Conservation (phyloP, 2,797 vertebrate species). For the Notolepis coatsorum region DNA sequence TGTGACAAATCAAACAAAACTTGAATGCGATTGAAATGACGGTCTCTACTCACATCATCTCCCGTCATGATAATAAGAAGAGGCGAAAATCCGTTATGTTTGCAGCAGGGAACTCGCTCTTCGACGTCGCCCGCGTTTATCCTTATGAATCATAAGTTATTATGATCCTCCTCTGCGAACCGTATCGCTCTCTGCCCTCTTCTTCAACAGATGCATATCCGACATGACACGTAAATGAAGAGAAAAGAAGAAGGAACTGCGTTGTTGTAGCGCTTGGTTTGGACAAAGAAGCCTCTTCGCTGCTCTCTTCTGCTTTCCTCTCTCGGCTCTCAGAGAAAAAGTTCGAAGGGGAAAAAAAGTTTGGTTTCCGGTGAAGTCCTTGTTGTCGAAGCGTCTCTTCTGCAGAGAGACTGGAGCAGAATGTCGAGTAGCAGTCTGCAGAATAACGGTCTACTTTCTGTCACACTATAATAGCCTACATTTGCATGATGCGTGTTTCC, state of each 20-base stretch:
- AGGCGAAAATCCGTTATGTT: conserved; percentile 64
- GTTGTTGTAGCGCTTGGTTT: conserved; percentile 32
- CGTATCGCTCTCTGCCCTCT: conserved; percentile 49
- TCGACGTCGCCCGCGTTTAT: conserved; percentile 61
- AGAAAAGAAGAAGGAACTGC: conserved; percentile 72
- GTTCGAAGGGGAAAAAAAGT: conserved; percentile 69
- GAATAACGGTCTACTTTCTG: too few species aligned
- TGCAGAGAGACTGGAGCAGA: too few species aligned
- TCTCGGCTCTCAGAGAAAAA: conserved; percentile 52
- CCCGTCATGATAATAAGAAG: too few species aligned
- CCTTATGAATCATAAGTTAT: conserved; percentile 37
- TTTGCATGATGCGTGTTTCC: too few species aligned
- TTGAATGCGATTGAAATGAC: background rate
- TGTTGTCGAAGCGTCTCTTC: too few species aligned
- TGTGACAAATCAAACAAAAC: too few species aligned
- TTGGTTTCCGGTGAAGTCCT: conserved; percentile 80
- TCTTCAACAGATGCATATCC: conserved; percentile 57
- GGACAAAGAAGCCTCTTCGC: conserved; percentile 19
- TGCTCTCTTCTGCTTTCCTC: conserved; percentile 64
- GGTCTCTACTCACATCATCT: conserved; percentile 83
- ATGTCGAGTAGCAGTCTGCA: too few species aligned
- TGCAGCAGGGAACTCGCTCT: conserved; percentile 43
- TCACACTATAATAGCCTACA: too few species aligned
- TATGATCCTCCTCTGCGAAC: too few species aligned
- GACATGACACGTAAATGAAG: conserved; percentile 41